Percentiles rank a stretch among this genome's conserved stretches.
Conservation (phyloP, 2,113 vertebrate species). For the Nerophis ophidion region DNA sequence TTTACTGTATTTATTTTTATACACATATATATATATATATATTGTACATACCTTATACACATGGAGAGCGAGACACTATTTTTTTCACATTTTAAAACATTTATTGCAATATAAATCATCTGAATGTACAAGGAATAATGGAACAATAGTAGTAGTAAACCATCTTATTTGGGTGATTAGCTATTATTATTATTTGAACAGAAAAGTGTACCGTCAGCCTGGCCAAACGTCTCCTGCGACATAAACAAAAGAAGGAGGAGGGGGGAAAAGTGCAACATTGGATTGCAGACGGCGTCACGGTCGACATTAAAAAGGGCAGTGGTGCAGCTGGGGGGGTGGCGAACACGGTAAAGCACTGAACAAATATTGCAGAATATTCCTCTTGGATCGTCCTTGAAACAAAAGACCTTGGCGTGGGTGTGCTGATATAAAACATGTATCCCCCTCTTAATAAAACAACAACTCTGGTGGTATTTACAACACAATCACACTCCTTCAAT, state of each 20-base stretch:
- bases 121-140: slow-evolving; percentile 73
- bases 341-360: not conserved
- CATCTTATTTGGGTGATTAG: slow-evolving; percentile 61
- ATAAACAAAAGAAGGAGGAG: slow-evolving; percentile 56
- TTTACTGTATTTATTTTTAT: too few relatives aligned
- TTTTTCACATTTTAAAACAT: slow-evolving; percentile 69
- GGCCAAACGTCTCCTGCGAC: too few relatives aligned
- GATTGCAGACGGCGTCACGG: slow-evolving; percentile 89
- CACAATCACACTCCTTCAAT: slow-evolving; percentile 53
- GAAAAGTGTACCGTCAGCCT: slow-evolving; percentile 71
- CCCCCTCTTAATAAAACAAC: slow-evolving; percentile 52
- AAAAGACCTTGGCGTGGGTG: slow-evolving; percentile 16
- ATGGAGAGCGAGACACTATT: not conserved
- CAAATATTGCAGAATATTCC: too few relatives aligned
- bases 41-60: too few relatives aligned
- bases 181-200: slow-evolving; percentile 51
- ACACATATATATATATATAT: too few relatives aligned
- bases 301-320: slow-evolving; percentile 79
- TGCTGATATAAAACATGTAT: slow-evolving; percentile 50
- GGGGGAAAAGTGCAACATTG: slow-evolving; percentile 88
- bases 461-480: slow-evolving; percentile 68
- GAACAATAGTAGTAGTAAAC: slow-evolving; percentile 56
- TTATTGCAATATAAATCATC: slow-evolving; percentile 82
- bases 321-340: slow-evolving; percentile 77
- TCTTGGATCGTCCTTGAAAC: too few relatives aligned